Percentiles rank a stretch among this genome's conserved stretches.
These are phyloP conservation scores for Meandrusa payeni DNA, from an alignment of 2,888 invertebrate genomes.

Conservation along the genomic window DNA sequence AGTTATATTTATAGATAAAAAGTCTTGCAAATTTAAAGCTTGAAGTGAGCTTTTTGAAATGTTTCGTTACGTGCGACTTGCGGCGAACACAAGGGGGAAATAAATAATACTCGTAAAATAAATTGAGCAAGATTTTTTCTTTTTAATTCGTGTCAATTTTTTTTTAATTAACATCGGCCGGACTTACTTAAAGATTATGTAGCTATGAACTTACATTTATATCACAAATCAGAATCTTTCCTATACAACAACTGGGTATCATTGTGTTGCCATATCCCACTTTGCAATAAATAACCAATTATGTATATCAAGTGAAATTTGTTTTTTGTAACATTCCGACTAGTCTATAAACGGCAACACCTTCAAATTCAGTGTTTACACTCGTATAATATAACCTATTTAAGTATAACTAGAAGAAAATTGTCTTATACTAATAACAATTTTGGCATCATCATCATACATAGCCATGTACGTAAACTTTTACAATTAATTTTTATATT, in stretches of 20 bases:
- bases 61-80: too few relatives aligned
- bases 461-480: conserved; percentile 15
- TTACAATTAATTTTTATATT: conserved; percentile 1
- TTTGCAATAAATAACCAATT: conserved; percentile 19
- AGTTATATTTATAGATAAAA: conserved; percentile 29
- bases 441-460: conserved; percentile 22
- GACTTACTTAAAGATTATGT: conserved; percentile 10
- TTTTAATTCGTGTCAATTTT: too few relatives aligned
- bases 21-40: conserved; percentile 54
- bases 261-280: conserved; percentile 7
- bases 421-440: conserved; percentile 14
- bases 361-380: conserved; percentile 5
- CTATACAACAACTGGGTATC: conserved; percentile 16
- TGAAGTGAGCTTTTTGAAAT: conserved; percentile 27
- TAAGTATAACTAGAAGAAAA: conserved; percentile 17
- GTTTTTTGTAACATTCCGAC: conserved; percentile 22
- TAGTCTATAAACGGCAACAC: conserved; percentile 16
- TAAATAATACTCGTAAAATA: conserved; percentile 16
- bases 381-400: conserved; percentile 14
- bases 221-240: conserved; percentile 22
- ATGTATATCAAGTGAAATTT: conserved; percentile 12
- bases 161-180: conserved; percentile 5
- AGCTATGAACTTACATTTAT: conserved; percentile 23
- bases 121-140: conserved; percentile 25
- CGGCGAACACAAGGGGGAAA: too few relatives aligned